phyloP scores from a whole-genome alignment of 2,113 vertebrate species.

The Actinemys pallida region DNA sequence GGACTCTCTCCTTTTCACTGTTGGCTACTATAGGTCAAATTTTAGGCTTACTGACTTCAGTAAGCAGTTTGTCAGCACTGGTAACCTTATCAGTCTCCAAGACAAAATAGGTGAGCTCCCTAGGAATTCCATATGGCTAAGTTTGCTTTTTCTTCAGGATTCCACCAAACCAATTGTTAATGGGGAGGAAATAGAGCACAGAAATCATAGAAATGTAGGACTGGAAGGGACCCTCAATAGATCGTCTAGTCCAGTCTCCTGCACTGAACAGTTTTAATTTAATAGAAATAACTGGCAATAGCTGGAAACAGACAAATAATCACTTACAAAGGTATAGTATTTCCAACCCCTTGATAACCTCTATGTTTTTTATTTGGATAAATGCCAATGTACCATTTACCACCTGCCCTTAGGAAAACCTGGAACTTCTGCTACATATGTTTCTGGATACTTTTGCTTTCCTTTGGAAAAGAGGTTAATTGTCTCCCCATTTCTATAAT shows the following conservation, averaged over 20 bases:
- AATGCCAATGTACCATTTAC: slow-evolving; percentile 65
- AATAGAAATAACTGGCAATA: neutral
- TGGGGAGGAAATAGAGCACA: neutral
- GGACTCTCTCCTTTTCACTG: neutral
- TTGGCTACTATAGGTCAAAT: neutral
- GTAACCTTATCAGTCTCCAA: neutral
- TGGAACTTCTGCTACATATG: neutral
- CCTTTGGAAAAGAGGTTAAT: slow-evolving; percentile 53
- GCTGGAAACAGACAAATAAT: slow-evolving; percentile 6
- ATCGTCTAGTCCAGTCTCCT: neutral
- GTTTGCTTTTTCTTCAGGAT: neutral
- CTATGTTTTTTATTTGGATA: slow-evolving; percentile 48
- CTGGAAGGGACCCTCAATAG: neutral
- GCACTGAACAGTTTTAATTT: neutral
- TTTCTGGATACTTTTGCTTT: neutral
- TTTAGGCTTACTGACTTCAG: neutral
- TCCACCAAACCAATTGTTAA: neutral
- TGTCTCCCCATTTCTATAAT: slow-evolving; percentile 7
- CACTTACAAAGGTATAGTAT: neutral
- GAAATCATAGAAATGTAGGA: neutral
- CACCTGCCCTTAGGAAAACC: neutral
- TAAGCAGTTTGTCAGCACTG: neutral
- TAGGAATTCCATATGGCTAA: neutral
- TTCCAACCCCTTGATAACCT: slow-evolving; percentile 45
- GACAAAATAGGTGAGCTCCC: fast-evolving